Evolutionary conservation across 2,888 invertebrate species (phyloP).

Genomic region (Eupelmus urozonus): DNA sequence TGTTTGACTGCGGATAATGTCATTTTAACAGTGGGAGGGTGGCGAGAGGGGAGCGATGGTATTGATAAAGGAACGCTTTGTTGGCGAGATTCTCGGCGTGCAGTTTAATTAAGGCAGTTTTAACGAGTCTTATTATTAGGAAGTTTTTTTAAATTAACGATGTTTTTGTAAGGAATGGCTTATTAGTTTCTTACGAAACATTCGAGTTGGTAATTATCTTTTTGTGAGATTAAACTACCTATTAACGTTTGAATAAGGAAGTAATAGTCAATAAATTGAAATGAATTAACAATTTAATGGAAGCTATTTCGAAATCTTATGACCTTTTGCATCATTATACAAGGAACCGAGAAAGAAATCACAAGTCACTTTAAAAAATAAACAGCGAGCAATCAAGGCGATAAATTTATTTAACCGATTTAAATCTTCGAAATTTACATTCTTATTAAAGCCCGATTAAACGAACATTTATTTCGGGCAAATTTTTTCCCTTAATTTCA

Average conservation of each 20-base stretch:
- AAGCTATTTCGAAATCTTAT: neutral
- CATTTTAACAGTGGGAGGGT: neutral
- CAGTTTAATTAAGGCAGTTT: too few species aligned
- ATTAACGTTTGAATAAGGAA: slow-evolving; percentile 13
- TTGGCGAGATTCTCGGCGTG: too few species aligned
- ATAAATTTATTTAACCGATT: neutral
- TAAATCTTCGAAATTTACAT: neutral
- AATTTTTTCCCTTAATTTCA: neutral
- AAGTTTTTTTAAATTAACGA: too few species aligned
- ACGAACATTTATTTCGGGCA: neutral
- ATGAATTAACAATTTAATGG: slow-evolving; percentile 20
- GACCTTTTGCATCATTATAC: neutral
- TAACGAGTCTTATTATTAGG: too few species aligned
- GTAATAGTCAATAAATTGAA: slow-evolving; percentile 6
- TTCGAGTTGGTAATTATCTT: too few species aligned
- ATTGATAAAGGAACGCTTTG: too few species aligned
- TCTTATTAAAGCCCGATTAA: slow-evolving; percentile 1
- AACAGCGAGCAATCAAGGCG: neutral
- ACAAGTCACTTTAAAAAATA: slow-evolving; percentile 17
- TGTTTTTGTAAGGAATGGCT: too few species aligned
- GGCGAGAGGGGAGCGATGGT: too few species aligned
- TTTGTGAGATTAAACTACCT: neutral
- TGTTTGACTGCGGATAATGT: neutral
- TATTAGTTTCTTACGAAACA: too few species aligned
- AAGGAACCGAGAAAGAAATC: neutral